Evolutionary conservation across 35 echinoderm and acorn worm genomes (phyloP).

Genomic region (Ptychodera flava): DNA sequence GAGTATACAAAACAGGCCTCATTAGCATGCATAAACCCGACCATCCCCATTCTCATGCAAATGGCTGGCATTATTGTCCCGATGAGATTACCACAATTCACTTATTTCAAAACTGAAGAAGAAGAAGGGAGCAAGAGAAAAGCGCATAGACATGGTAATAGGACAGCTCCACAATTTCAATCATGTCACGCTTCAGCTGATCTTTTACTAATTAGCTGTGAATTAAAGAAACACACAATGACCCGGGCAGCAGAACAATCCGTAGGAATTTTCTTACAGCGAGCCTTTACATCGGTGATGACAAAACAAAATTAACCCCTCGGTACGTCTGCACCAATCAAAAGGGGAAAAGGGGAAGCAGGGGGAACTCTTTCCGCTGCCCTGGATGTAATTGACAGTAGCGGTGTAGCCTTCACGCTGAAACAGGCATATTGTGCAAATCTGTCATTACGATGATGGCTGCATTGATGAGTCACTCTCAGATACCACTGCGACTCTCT

Average conservation of each 20-base stretch:
- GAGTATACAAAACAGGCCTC: not conserved
- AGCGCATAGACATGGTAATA: not conserved
- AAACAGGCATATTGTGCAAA: not conserved
- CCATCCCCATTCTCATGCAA: not conserved
- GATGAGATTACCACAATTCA: not conserved
- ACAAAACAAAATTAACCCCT: constrained; percentile 1
- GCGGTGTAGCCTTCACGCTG: not conserved
- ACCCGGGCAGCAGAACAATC: not conserved
- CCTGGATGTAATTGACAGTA: not conserved
- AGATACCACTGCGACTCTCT: no score
- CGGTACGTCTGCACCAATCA: not conserved
- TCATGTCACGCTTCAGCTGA: not conserved
- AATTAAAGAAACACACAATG: not conserved
- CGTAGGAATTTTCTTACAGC: not conserved
- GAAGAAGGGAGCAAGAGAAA: no score
- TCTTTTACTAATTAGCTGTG: not conserved
- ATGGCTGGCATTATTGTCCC: not conserved
- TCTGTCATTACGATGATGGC: not conserved
- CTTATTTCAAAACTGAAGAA: constrained; percentile 2
- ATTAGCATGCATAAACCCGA: not conserved
- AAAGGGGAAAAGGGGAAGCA: not conserved
- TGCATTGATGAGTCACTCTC: not conserved
- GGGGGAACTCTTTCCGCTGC: no score
- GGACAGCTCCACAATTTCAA: not conserved
- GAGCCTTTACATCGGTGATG: not conserved